phyloP scores from a whole-genome alignment of 2,797 vertebrate genomes.

The Zenarchopterus dispar region DNA sequence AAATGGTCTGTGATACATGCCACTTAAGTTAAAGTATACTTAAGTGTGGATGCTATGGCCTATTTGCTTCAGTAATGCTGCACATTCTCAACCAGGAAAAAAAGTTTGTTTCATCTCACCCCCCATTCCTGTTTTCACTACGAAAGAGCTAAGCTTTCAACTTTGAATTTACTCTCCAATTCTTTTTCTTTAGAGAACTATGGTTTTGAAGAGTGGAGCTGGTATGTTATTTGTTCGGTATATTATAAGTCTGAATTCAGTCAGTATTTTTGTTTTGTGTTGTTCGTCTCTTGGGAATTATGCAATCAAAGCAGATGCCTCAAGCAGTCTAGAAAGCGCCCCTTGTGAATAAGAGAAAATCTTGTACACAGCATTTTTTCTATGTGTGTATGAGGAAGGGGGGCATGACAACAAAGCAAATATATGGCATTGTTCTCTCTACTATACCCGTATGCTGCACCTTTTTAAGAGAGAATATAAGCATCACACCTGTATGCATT shows the following conservation, averaged over 20 bases:
- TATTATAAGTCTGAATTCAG: constrained; percentile 85
- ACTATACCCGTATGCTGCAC: constrained; percentile 64
- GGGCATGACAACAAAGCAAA: constrained; percentile 82
- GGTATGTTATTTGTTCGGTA: constrained; percentile 83
- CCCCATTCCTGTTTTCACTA: constrained; percentile 62
- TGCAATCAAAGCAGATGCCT: constrained; percentile 85
- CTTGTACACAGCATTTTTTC: constrained; percentile 83
- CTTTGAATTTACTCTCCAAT: constrained; percentile 82
- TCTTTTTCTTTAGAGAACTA: constrained; percentile 80
- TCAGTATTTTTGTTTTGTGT: constrained; percentile 85
- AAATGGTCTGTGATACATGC: constrained; percentile 55
- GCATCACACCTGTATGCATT: constrained; percentile 57
- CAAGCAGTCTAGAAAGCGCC: constrained; percentile 83
- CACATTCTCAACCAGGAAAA: constrained; percentile 62
- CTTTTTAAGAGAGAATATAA: constrained; percentile 56
- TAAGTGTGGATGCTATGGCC: constrained; percentile 63
- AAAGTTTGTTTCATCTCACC: constrained; percentile 73
- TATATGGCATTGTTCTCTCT: constrained; percentile 80
- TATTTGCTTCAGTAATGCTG: constrained; percentile 75
- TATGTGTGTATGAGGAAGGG: constrained; percentile 79
- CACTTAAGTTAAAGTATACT: constrained; percentile 65
- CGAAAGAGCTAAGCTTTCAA: constrained; percentile 78
- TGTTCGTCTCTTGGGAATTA: constrained; percentile 81
- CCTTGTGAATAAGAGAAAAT: constrained; percentile 84
- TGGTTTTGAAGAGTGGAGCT: constrained; percentile 81